A percentile compares a stretch with the other conserved stretches of the same genome.
phyloP scores from a whole-genome alignment of 2,797 vertebrate species.

The Vespertilio murinus region DNA sequence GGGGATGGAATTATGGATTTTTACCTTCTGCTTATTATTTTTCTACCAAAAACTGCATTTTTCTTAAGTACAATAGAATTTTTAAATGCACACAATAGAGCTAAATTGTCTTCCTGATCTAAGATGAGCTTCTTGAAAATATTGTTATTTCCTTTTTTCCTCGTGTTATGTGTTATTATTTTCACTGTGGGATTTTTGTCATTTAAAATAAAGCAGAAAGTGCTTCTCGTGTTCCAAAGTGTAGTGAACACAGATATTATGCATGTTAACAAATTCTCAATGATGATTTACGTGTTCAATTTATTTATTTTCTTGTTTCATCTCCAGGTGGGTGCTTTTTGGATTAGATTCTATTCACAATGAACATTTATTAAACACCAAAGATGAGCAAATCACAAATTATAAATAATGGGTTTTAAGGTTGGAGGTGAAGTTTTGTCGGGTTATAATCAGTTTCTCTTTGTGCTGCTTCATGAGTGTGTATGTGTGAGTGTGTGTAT shows the following conservation, averaged over 20 bases:
- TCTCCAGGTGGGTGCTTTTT: not conserved
- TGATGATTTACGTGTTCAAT: not conserved
- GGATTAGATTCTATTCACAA: not conserved
- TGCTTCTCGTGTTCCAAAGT: not conserved
- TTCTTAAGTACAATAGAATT: not conserved
- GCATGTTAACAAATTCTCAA: not conserved
- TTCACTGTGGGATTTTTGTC: not conserved
- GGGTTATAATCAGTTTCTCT: not conserved
- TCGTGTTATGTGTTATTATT: not conserved
- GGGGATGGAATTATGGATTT: not conserved
- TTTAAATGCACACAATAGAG: not conserved
- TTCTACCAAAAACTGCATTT: not conserved
- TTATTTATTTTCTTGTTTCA: not conserved
- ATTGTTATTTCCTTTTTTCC: not conserved
- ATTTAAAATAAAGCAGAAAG: not conserved
- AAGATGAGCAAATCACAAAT: not conserved
- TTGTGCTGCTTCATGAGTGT: not conserved
- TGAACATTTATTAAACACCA: not conserved
- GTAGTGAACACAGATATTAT: not conserved
- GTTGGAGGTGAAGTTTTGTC: not conserved
- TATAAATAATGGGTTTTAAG: not conserved
- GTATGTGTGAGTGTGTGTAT: not conserved
- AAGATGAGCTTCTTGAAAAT: constrained; percentile 5
- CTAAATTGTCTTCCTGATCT: not conserved
- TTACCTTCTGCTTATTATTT: constrained; percentile 36